Evolutionary conservation across 2,888 invertebrate species (phyloP), one percentile per base, ranked within the genome.

Genomic region (Chelonus formosanus): DNA sequence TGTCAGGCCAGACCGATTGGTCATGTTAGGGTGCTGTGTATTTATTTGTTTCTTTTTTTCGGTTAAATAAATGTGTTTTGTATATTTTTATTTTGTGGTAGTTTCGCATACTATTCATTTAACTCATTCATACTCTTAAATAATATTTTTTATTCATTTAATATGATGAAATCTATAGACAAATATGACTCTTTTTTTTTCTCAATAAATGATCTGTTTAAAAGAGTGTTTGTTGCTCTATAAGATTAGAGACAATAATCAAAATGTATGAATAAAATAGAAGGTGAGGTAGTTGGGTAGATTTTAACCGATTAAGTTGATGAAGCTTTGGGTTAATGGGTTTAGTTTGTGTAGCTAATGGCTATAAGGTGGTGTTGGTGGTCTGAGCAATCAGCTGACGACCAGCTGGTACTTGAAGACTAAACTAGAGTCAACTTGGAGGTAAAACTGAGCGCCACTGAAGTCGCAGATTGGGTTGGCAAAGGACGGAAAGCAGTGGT

Each of bases 1-100:
- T 90, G 86, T 79, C 87, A 86, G 85, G 81, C 78, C 81, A 83
- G 82, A 84, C 81, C 83, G 83, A 84, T 80, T 78, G 83, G 82
- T 83, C 82, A 81, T 83, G 82, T 83, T 84, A 84, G 80, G 83
- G 82, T 83, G 80, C 71, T 70, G 74, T 74, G 73, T 58, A 70
- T 65, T 70, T 65, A 68, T 63, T 58, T 70, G 65, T 57, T 63
- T 63, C 77, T 75, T 78, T 82, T 40, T 40, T 40, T 40, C 6
- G 6, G 81, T 81, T 78, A 71, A 75, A 76, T 80, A 79, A 80
- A 71, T 78, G 68, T 76, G 69, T 71, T 71, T 71, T 61, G 61
- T 62, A 36, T 62, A 40, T 64, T 53, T 48, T 6, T 40, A 45
- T 61, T 59, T 53, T 6, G 68, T 71, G 1, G 65, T 43, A 6